These are phyloP conservation scores for Dipus sagitta DNA, from an alignment of 2,797 vertebrate genomes.

Conservation along the genomic window DNA sequence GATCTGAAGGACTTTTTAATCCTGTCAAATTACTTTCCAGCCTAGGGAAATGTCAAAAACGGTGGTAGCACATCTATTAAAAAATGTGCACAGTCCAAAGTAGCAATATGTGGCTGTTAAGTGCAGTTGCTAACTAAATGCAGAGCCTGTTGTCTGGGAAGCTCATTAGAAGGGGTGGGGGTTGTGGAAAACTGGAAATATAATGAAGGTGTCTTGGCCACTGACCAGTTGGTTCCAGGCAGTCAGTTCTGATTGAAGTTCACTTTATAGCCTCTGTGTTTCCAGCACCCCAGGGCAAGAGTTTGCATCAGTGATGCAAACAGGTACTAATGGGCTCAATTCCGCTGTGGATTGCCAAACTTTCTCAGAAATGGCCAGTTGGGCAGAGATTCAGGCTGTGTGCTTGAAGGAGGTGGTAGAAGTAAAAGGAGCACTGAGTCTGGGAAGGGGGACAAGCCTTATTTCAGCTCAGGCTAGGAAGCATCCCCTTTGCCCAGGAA, in stretches of 20 bases:
- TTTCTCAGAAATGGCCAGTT: slow-evolving; percentile 10
- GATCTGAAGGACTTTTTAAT: slow-evolving; percentile 42
- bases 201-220: slow-evolving; percentile 41
- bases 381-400: slow-evolving; percentile 14
- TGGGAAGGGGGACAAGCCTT: not conserved
- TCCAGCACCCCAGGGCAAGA: not conserved
- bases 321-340: slow-evolving; percentile 20
- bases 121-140: slow-evolving; percentile 46
- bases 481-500: not conserved
- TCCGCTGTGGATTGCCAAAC: not conserved
- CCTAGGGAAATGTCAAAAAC: slow-evolving; percentile 36
- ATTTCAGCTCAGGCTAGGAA: not conserved
- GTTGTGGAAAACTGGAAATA: slow-evolving; percentile 66
- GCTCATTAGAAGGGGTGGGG: slow-evolving; percentile 51
- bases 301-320: not conserved
- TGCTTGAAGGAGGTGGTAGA: not conserved
- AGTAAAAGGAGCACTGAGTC: not conserved
- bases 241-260: slow-evolving; percentile 35
- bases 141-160: slow-evolving; percentile 13
- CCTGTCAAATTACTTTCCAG: slow-evolving; percentile 53
- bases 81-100: slow-evolving; percentile 44
- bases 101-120: slow-evolving; percentile 50
- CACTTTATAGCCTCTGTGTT: slow-evolving; percentile 45
- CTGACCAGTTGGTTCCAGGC: not conserved
- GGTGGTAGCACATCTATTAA: slow-evolving; percentile 43